A percentile compares a stretch with the other conserved stretches of the same genome.
Evolutionary conservation across 35 echinoderm and acorn worm genomes (phyloP).

Genomic region (Acanthaster planci): DNA sequence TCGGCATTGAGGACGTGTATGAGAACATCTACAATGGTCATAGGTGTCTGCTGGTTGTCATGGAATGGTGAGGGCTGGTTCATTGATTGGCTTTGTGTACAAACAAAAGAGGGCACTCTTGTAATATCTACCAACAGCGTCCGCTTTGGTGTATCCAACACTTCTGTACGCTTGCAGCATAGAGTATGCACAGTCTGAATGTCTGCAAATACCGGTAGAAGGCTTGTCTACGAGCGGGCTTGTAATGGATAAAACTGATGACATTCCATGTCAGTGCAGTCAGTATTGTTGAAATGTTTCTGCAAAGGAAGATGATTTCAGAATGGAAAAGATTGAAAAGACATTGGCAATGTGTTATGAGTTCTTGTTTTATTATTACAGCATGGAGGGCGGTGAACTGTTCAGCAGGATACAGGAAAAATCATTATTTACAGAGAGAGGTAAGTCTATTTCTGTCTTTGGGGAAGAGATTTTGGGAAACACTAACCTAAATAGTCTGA

Average conservation of each 20-base stretch:
- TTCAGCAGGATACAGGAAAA: conserved; percentile 99
- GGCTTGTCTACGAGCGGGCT: too few relatives aligned
- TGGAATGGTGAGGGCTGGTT: conserved; percentile 86
- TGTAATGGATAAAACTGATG: too few relatives aligned
- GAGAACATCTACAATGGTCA: conserved; percentile 99
- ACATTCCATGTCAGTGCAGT: not conserved
- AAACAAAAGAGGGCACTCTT: too few relatives aligned
- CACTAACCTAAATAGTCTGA: too few relatives aligned
- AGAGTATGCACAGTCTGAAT: too few relatives aligned
- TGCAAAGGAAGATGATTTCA: too few relatives aligned
- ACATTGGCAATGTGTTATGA: not conserved
- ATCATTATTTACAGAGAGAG: conserved; percentile 94
- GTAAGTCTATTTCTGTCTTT: conserved; percentile 42
- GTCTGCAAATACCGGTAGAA: too few relatives aligned
- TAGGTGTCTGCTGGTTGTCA: conserved; percentile 89
- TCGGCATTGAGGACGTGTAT: conserved; percentile 93
- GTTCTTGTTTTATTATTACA: conserved; percentile 51
- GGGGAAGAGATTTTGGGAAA: too few relatives aligned
- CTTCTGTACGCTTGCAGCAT: too few relatives aligned
- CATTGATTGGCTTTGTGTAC: not conserved
- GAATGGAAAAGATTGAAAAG: not conserved
- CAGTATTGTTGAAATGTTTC: too few relatives aligned
- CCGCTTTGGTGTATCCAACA: too few relatives aligned
- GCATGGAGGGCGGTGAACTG: conserved; percentile 98
- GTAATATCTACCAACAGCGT: too few relatives aligned